Evolutionary conservation across 53 echinoderm and acorn worm species (phyloP).

Genomic region (Henricia sp.): DNA sequence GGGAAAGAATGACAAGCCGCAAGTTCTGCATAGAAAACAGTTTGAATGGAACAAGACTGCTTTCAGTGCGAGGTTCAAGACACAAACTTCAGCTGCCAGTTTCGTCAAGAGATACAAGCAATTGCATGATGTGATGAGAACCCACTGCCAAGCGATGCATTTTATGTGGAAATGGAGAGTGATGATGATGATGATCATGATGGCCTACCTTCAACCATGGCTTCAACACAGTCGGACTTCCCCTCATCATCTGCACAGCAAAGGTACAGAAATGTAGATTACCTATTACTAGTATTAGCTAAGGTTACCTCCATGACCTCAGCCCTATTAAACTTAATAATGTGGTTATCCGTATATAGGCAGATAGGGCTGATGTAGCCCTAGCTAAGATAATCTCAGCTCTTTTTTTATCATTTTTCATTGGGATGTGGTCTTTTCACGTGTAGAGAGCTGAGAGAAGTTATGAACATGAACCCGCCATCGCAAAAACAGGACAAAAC

Average conservation of each 20-base stretch:
- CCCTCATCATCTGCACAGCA: slow-evolving; percentile 2
- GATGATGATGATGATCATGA: no score
- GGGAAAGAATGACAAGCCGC: slow-evolving; percentile 12
- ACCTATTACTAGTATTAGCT: background rate
- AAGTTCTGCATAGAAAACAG: background rate
- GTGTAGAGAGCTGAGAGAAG: no score
- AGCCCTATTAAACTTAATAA: background rate
- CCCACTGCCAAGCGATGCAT: slow-evolving; percentile 7
- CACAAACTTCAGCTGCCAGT: slow-evolving; percentile 4
- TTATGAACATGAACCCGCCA: no score
- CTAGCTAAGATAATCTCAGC: background rate
- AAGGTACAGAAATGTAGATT: background rate
- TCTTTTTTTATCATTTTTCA: background rate
- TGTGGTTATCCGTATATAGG: background rate
- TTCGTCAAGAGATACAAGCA: background rate
- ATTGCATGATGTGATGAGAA: background rate
- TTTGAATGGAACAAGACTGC: slow-evolving; percentile 29
- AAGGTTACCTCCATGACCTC: background rate
- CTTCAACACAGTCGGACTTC: background rate
- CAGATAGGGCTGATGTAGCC: background rate
- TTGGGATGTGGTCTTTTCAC: no score
- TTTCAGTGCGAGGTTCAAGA: slow-evolving; percentile 19
- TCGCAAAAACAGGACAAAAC: no score
- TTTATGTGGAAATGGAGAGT: no score
- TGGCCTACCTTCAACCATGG: no score